phyloP scores from a whole-genome alignment of 2,113 vertebrate species.

The Rhodinocichla rosea region DNA sequence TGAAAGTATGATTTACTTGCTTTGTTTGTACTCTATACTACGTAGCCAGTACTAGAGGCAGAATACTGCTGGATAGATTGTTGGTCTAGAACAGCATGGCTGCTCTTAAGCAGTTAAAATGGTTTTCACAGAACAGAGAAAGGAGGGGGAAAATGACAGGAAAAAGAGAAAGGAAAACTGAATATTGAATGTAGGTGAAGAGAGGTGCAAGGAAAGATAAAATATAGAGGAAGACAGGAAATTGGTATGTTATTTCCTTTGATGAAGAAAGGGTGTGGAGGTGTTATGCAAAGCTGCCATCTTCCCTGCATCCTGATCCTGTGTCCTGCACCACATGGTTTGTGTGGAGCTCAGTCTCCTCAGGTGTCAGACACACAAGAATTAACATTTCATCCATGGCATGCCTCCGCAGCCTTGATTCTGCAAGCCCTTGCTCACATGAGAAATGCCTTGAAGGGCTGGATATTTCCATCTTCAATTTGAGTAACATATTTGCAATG shows the following conservation, averaged over 20 bases:
- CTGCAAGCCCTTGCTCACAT: slow-evolving; percentile 34
- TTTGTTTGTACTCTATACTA: neutral
- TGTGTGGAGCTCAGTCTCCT: neutral
- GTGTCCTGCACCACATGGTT: neutral
- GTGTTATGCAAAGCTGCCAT: slow-evolving; percentile 20
- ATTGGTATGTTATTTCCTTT: neutral
- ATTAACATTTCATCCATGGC: slow-evolving; percentile 37
- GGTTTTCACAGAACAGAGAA: neutral
- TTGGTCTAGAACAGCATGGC: neutral
- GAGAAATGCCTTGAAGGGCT: slow-evolving; percentile 26
- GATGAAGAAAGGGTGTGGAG: neutral
- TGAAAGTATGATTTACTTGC: neutral
- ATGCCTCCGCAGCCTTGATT: slow-evolving; percentile 19
- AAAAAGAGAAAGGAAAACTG: neutral
- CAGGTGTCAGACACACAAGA: neutral
- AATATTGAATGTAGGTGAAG: neutral
- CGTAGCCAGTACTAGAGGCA: neutral
- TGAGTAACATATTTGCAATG: neutral
- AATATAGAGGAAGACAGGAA: neutral
- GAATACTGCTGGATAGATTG: neutral
- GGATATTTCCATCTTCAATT: slow-evolving; percentile 24
- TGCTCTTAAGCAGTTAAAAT: neutral
- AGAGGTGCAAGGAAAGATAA: neutral
- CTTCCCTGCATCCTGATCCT: neutral
- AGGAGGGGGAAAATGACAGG: neutral